Conservation (phyloP, 2,113 vertebrate species). For the Felis chaus region DNA sequence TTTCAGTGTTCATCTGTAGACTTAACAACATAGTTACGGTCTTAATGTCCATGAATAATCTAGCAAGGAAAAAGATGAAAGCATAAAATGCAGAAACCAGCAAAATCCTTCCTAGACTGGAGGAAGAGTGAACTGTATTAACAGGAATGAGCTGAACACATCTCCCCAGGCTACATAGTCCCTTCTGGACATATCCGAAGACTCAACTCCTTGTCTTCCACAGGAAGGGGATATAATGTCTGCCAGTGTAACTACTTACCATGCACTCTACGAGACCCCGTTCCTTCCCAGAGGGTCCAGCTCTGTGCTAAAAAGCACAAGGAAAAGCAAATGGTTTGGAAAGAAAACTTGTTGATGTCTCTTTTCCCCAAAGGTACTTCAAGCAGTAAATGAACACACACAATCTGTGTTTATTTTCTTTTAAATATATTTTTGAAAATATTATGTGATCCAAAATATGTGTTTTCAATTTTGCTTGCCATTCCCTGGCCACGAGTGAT, state of each 20-base stretch:
- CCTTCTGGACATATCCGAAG: neutral
- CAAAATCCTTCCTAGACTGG: neutral
- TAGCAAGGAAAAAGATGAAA: neutral
- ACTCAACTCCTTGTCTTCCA: slow-evolving; percentile 31
- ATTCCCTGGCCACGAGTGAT: slow-evolving; percentile 82
- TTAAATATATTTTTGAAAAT: slow-evolving; percentile 85
- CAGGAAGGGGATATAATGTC: neutral
- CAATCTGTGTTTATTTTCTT: slow-evolving; percentile 86
- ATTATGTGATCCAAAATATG: slow-evolving; percentile 85
- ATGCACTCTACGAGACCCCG: slow-evolving; percentile 25
- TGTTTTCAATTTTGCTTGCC: slow-evolving; percentile 84
- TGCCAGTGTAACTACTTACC: slow-evolving; percentile 23
- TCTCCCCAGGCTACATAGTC: neutral
- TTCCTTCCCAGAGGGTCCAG: slow-evolving; percentile 59
- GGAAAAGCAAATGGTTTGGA: slow-evolving; percentile 79
- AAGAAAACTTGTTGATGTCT: slow-evolving; percentile 83
- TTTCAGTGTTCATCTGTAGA: neutral
- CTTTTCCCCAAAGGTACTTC: slow-evolving; percentile 78
- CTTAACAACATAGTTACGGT: neutral
- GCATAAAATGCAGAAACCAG: neutral
- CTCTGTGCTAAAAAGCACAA: slow-evolving; percentile 61
- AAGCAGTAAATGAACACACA: slow-evolving; percentile 79
- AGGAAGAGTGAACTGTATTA: neutral
- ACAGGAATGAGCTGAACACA: neutral
- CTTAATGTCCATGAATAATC: neutral